Base-by-base conservation (phyloP, 2,888 invertebrate species). In the Amblyteles armatorius region DNA sequence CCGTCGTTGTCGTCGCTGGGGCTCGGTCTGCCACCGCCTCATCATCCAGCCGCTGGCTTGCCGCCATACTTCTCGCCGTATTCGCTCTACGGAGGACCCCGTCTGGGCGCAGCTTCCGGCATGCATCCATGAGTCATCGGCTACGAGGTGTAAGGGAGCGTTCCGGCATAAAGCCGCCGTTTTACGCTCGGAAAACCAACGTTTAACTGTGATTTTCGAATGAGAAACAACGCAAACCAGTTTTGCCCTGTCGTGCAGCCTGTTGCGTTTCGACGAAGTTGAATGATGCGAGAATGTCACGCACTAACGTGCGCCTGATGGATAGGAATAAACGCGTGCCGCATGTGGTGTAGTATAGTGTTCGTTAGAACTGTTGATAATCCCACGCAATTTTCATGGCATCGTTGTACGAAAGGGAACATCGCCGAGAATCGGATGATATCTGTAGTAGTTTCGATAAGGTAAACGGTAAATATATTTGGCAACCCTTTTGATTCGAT, bases 1-100 rank as follows among this genome's bases (percentile, higher is more conserved):
- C 96, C 97, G 16, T 96, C 97, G 2, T 94, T 96, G 72, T 96
- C 96, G 85, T 93, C 94, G 0, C 92, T 95, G 50, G 95, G 95
- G 0, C 95, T 96, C 91, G 96, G 96, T 73, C 94, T 97, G 89
- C 96, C 96, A 2, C 96, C 96, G 4, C 97, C 97, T 92, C 97
- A 88, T 60, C 91, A 90, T 85, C 90, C 91, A 1, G 88, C 94
- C 40, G 93, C 97, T 11, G 97, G 97, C 26, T 94, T 97, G 88
- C 97, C 97, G 4, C 97, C 97, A 55, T 98, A 97, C 94, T 97
- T 98, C 93, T 97, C 98, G 1, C 98, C 98, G 36, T 98, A 98
- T 94, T 97, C 98, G 57, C 94, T 98, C 85, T 98, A 98, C 92
- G 97, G 95, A 4, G 94, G 97, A 3, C 97, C 97, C 50, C 95